These are phyloP conservation scores for Drosophila testacea DNA, from an alignment of 2,888 invertebrate genomes.

Conservation along the genomic window DNA sequence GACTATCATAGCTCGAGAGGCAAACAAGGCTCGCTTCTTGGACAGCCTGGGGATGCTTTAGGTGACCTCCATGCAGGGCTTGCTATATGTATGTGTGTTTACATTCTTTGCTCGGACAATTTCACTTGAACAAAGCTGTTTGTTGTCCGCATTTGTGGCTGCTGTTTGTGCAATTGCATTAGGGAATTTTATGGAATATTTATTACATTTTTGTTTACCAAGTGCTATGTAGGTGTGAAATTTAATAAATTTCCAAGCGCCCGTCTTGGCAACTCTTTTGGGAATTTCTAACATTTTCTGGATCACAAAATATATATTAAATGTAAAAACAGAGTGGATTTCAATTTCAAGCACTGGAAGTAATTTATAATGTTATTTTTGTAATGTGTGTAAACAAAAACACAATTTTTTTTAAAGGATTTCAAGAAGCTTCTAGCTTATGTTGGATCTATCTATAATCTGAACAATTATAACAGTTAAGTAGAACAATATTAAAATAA, in stretches of 20 bases:
- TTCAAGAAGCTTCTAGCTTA: too few species aligned
- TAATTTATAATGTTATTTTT: constrained; percentile 1
- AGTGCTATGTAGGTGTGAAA: constrained; percentile 50
- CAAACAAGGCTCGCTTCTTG: constrained; percentile 26
- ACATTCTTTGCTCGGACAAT: constrained; percentile 29
- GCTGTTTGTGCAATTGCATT: constrained; percentile 63
- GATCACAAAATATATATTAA: background rate
- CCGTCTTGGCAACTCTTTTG: background rate
- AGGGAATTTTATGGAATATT: constrained; percentile 57
- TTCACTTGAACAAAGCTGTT: constrained; percentile 37
- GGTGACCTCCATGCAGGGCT: background rate
- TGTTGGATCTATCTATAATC: background rate
- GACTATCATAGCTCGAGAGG: constrained; percentile 39
- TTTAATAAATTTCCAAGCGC: constrained; percentile 32
- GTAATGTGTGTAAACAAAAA: too few species aligned
- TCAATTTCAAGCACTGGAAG: background rate
- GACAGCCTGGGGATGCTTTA: constrained; percentile 25
- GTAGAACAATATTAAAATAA: too few species aligned
- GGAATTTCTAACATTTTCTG: background rate
- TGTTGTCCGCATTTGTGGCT: constrained; percentile 42
- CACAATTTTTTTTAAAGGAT: too few species aligned
- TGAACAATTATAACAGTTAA: too few species aligned
- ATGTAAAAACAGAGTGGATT: background rate
- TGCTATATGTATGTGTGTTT: background rate
- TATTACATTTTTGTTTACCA: constrained; percentile 52